Evolutionary conservation across 2,113 vertebrate species (phyloP).

Genomic region (Oceanodroma tethys): DNA sequence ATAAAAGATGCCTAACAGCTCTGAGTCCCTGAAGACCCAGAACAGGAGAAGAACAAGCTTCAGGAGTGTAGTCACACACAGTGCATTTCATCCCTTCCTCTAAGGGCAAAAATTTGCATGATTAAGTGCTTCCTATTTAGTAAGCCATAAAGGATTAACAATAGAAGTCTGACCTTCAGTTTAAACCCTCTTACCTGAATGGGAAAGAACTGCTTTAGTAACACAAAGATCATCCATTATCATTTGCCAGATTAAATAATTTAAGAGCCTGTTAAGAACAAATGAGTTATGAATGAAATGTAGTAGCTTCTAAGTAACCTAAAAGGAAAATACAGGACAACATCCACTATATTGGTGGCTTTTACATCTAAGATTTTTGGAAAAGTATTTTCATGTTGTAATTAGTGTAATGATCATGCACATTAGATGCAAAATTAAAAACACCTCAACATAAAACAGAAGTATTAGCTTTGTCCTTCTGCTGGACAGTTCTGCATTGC

Average conservation of each 20-base stretch:
- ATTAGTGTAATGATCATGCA: neutral
- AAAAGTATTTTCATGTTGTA: neutral
- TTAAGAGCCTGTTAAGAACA: neutral
- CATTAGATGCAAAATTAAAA: neutral
- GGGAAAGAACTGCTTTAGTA: neutral
- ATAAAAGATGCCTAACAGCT: neutral
- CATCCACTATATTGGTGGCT: neutral
- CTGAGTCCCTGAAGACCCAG: neutral
- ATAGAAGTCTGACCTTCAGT: neutral
- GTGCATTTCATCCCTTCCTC: neutral
- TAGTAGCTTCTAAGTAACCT: neutral
- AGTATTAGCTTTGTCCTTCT: neutral
- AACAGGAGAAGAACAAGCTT: neutral
- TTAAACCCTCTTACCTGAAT: slow-evolving; percentile 7
- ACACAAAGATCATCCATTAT: neutral
- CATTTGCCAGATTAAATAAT: neutral
- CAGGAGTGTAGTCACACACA: neutral
- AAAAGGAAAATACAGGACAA: neutral
- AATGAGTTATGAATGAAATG: neutral
- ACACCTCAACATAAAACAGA: neutral
- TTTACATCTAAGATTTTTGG: neutral
- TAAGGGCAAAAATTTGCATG: neutral
- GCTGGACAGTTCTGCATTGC: neutral
- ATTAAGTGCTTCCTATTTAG: neutral
- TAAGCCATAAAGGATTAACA: neutral